Conservation (phyloP, 2,797 vertebrate genomes). For the Chloroceryle amazona region DNA sequence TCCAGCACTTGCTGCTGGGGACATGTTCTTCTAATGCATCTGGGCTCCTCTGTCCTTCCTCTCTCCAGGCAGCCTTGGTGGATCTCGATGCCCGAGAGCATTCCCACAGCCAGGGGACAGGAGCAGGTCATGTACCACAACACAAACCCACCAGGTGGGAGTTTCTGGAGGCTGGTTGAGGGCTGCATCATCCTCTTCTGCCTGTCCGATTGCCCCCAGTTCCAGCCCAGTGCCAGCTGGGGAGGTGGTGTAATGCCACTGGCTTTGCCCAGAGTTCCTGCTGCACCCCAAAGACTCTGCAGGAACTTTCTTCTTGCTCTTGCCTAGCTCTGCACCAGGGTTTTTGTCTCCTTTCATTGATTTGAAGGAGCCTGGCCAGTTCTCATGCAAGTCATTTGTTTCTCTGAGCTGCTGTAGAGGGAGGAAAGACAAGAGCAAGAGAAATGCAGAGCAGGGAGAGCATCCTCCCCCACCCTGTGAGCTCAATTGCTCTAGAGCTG, state of each 20-base stretch:
- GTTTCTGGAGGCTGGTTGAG: background rate
- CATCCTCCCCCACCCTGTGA: rapidly evolving
- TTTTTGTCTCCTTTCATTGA: background rate
- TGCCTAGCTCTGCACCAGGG: background rate
- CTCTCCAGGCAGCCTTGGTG: background rate
- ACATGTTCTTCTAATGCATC: background rate
- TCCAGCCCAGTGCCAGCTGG: background rate
- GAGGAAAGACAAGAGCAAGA: background rate
- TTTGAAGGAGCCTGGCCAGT: background rate
- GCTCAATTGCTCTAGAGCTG: background rate
- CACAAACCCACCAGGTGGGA: background rate
- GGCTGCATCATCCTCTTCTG: background rate
- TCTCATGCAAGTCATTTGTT: background rate
- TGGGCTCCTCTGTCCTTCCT: background rate
- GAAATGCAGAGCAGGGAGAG: background rate
- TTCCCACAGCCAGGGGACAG: background rate
- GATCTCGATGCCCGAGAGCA: background rate
- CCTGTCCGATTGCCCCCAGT: background rate
- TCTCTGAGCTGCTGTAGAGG: background rate
- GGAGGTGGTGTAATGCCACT: background rate
- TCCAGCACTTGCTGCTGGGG: background rate
- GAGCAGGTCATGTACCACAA: background rate
- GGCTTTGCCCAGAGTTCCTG: background rate
- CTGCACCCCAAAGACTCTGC: background rate
- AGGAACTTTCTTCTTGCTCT: background rate